Evolutionary conservation across 2,888 invertebrate genomes (phyloP), one percentile per base, ranked within the genome.

Genomic region (Alentia gelatinosa): DNA sequence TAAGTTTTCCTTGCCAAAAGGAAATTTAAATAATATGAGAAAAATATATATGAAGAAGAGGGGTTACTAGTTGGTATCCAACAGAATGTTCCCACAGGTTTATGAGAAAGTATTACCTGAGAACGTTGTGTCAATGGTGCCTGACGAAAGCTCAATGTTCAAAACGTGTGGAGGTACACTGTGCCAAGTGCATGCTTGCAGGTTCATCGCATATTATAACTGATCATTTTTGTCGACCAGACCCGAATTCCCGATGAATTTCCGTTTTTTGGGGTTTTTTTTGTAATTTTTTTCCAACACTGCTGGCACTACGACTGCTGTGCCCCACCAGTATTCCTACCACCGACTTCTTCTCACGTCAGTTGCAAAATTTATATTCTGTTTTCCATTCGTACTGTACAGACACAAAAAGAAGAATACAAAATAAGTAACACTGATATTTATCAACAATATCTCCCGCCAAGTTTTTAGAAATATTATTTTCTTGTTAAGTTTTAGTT

Each of bases 11-110:
- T 79, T 79, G 7, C 39, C 79, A 37, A 79, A 26, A n/a, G 79
- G 39, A 26, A 9, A 37, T 79, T 4, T 3, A 35, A 37, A 79
- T 79, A 19, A 1, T 5, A 74, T 33, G 26, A 74, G 5, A 15
- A 15, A 33, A 74, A 47, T 47, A 47, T n/a, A n/a, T n/a, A n/a
- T n/a, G n/a, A n/a, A n/a, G n/a, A n/a, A 74, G 33, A 74, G 26
- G 79, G 79, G 39, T 79, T 79, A 79, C 23, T 79, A 79, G 79
- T 79, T 79, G 79, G 79, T 79, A 39, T 79, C n/a, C 79, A 23
- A 23, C 26, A 3, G 33, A 19, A 30, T 0, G 68, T 68, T 68
- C 68, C 3, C 68, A 4, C n/a, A 30, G 30, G 12, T 68, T 56
- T 56, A 56, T 19, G 19, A 56, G 12, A 30, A 26, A 68, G 26